phyloP scores from a whole-genome alignment of 2,888 invertebrate species.

The Junonia oenone region DNA sequence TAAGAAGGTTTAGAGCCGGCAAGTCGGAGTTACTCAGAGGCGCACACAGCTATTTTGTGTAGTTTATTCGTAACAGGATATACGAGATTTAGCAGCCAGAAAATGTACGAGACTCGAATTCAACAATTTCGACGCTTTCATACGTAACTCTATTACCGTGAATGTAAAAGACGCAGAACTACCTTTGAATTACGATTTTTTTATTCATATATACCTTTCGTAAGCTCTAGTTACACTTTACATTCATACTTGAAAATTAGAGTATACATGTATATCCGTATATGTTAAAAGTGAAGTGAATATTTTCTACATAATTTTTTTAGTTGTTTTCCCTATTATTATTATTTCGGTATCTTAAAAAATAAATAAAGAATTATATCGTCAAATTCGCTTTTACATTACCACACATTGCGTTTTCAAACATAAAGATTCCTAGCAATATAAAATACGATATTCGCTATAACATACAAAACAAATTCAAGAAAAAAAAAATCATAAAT shows the following conservation, averaged over 20 bases:
- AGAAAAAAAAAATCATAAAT: conserved; percentile 45
- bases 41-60: conserved; percentile 33
- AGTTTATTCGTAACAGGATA: conserved; percentile 38
- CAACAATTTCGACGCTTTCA: conserved; percentile 33
- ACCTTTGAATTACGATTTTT: conserved; percentile 30
- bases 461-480: conserved; percentile 3
- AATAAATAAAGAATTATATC: no score
- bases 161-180: conserved; percentile 28
- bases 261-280: not conserved
- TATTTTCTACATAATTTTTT: no score
- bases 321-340: no score
- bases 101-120: conserved; percentile 35
- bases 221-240: conserved; percentile 20
- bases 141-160: conserved; percentile 32
- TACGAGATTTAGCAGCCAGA: conserved; percentile 33
- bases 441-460: not conserved
- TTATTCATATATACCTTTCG: conserved; percentile 26
- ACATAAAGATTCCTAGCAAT: not conserved
- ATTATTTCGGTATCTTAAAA: no score
- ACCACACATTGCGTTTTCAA: not conserved
- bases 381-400: no score
- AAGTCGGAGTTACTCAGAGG: conserved; percentile 36
- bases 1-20: conserved; percentile 38
- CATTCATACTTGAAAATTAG: conserved; percentile 9
- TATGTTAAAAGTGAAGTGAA: not conserved